These are phyloP conservation scores for Myotis planiceps DNA, from an alignment of 2,797 vertebrate species.

Conservation along the genomic window DNA sequence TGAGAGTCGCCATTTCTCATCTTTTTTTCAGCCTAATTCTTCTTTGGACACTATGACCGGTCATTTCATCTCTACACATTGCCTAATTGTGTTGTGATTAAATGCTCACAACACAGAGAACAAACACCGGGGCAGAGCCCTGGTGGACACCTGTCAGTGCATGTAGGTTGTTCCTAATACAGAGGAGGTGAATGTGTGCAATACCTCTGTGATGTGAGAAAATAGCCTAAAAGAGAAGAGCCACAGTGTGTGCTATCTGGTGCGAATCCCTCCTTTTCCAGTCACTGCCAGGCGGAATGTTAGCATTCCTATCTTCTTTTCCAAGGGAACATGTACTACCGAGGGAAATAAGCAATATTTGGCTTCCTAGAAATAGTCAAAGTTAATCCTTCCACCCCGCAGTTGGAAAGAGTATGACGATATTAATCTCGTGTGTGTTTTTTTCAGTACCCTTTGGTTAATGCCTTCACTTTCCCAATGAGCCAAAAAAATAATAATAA, in stretches of 20 bases:
- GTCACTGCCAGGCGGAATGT: neutral
- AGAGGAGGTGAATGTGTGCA: neutral
- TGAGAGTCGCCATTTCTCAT: neutral
- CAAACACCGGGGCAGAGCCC: neutral
- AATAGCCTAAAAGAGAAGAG: neutral
- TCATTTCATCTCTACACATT: neutral
- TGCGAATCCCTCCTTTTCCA: neutral
- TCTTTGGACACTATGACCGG: neutral
- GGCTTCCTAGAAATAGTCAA: neutral
- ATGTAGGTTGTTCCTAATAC: neutral
- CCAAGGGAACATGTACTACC: neutral
- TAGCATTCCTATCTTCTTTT: neutral
- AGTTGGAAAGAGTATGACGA: neutral
- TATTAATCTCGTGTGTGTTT: neutral
- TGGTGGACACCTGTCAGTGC: neutral
- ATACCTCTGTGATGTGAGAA: neutral
- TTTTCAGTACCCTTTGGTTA: neutral
- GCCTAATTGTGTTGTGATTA: neutral
- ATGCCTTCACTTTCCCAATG: neutral
- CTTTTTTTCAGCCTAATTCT: neutral
- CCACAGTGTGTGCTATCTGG: neutral
- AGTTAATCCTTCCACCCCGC: conserved; percentile 8
- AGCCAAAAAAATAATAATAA: neutral
- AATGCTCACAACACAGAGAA: neutral
- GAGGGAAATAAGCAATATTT: neutral